Conservation (phyloP, 2,113 vertebrate genomes). For the Synchiropus splendidus region DNA sequence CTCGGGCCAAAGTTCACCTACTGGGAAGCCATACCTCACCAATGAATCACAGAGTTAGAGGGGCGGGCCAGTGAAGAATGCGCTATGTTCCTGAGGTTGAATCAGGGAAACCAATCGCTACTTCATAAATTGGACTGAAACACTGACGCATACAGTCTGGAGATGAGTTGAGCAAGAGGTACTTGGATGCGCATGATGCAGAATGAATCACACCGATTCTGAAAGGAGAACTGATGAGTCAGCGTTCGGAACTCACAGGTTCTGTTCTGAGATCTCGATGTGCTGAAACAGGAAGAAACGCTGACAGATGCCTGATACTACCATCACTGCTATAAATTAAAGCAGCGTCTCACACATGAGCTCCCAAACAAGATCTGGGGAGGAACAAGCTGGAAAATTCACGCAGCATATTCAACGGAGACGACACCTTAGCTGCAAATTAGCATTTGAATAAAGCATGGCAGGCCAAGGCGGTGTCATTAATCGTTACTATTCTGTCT, state of each 20-base stretch:
- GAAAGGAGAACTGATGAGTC: conserved; percentile 1
- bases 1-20: conserved; percentile 49
- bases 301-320: conserved; percentile 5
- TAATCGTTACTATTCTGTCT: no score
- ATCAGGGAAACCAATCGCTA: neutral
- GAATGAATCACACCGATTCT: conserved; percentile 11
- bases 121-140: conserved; percentile 6
- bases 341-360: no score
- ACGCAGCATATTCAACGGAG: no score
- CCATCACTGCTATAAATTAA: neutral
- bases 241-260: no score
- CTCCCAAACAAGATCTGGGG: no score
- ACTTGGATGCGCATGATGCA: neutral
- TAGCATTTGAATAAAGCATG: no score
- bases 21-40: conserved; percentile 30
- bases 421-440: no score
- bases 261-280: conserved; percentile 1
- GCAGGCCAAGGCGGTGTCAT: no score
- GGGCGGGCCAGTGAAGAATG: conserved; percentile 1
- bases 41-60: conserved; percentile 37
- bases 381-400: no score
- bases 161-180: conserved; percentile 6
- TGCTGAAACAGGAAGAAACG: no score
- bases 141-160: conserved; percentile 1
- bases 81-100: conserved; percentile 7